A percentile compares a stretch with the other conserved stretches of the same genome.
Evolutionary conservation across 2,113 vertebrate species (phyloP).

Genomic region (Phyllostomus hastatus): DNA sequence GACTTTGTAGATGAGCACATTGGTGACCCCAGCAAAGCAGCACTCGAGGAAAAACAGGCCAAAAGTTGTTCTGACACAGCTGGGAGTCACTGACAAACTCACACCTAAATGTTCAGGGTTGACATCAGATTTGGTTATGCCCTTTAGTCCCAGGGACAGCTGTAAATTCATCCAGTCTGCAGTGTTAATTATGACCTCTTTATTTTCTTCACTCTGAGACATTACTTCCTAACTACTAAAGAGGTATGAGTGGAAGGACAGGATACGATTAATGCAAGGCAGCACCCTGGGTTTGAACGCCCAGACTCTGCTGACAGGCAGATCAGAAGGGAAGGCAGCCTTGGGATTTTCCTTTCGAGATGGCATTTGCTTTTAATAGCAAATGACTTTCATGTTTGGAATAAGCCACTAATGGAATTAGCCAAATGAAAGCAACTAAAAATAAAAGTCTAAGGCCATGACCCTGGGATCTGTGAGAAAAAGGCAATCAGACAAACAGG

Average conservation of each 20-base stretch:
- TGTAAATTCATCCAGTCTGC: not conserved
- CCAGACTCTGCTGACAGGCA: not conserved
- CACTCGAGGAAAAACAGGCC: not conserved
- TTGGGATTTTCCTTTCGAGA: conserved; percentile 44
- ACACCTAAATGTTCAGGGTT: not conserved
- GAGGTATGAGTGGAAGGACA: not conserved
- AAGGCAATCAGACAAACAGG: conserved; percentile 46
- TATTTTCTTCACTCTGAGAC: not conserved
- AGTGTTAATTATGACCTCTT: not conserved
- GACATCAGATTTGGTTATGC: not conserved
- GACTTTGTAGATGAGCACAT: not conserved
- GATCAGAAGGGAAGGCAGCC: conserved; percentile 38
- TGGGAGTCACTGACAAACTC: not conserved
- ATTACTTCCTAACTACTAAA: not conserved
- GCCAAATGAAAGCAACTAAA: conserved; percentile 47
- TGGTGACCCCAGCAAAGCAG: not conserved
- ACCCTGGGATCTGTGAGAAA: conserved; percentile 15
- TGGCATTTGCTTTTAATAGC: conserved; percentile 56
- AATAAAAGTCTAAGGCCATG: conserved; percentile 35
- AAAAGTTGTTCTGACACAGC: not conserved
- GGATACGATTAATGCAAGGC: conserved; percentile 18
- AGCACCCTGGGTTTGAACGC: not conserved
- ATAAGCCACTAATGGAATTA: conserved; percentile 63
- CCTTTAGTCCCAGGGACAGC: not conserved
- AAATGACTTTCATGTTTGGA: conserved; percentile 51